A percentile compares a stretch with the other conserved stretches of the same genome.
These are phyloP conservation scores for Ips nitidus DNA, from an alignment of 1,140 invertebrate species.

Conservation along the genomic window DNA sequence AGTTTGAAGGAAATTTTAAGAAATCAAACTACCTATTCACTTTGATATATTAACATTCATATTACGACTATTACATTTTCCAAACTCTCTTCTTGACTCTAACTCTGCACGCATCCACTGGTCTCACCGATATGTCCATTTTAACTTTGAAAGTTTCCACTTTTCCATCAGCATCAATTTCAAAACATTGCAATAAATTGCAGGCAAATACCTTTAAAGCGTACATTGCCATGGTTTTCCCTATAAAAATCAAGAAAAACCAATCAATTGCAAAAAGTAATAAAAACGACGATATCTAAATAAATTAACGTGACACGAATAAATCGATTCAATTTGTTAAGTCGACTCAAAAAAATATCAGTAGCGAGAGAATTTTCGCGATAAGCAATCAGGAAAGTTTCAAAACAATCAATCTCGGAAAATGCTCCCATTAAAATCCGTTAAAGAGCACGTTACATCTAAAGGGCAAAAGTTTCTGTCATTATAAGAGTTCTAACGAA, in stretches of 20 bases:
- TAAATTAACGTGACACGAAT: neutral
- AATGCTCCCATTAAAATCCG: too few relatives aligned
- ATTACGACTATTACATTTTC: neutral
- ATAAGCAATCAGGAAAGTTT: too few relatives aligned
- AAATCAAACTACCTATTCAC: neutral
- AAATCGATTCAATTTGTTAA: too few relatives aligned
- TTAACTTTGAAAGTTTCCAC: constrained; percentile 33
- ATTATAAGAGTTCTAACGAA: too few relatives aligned
- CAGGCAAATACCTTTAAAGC: constrained; percentile 26
- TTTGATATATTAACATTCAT: neutral
- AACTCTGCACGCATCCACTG: constrained; percentile 34
- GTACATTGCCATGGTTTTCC: constrained; percentile 19
- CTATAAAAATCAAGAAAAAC: neutral
- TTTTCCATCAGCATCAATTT: constrained; percentile 36
- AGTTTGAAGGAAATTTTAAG: too few relatives aligned
- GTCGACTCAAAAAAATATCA: too few relatives aligned
- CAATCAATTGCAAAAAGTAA: neutral
- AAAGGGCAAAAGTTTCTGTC: too few relatives aligned
- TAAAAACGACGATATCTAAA: too few relatives aligned
- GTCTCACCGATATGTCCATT: constrained; percentile 39
- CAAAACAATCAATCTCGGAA: too few relatives aligned
- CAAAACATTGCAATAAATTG: constrained; percentile 34
- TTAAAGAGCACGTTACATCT: too few relatives aligned
- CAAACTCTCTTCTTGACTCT: constrained; percentile 36
- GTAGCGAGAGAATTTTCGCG: too few relatives aligned